phyloP scores from a whole-genome alignment of 2,113 vertebrate species.

The Chascanopsetta lugubris region DNA sequence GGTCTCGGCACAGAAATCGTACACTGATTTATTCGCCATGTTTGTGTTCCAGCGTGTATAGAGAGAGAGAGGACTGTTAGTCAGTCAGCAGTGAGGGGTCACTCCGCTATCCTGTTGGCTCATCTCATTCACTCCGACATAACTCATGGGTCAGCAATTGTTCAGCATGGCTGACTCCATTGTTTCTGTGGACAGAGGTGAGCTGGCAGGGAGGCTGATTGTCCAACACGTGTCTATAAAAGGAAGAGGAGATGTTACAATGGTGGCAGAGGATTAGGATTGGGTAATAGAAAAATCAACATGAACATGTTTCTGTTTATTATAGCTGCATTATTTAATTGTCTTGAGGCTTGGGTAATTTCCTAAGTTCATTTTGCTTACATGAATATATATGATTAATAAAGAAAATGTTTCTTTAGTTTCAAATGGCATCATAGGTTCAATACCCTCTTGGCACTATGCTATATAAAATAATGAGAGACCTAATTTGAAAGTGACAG shows the following conservation, averaged over 20 bases:
- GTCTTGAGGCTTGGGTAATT: no score
- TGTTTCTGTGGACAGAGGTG: conserved; percentile 71
- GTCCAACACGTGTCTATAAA: conserved; percentile 58
- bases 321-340: background rate
- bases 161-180: conserved; percentile 80
- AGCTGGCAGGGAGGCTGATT: conserved; percentile 58
- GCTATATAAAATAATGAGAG: no score
- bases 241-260: conserved; percentile 17
- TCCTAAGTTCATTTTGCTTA: no score
- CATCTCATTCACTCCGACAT: conserved; percentile 66
- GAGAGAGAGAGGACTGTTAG: conserved; percentile 28
- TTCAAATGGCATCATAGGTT: no score
- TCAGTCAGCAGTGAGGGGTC: conserved; percentile 59
- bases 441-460: no score
- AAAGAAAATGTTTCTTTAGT: no score
- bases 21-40: conserved; percentile 74
- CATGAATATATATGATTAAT: background rate
- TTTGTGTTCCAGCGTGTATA: conserved; percentile 39
- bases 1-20: conserved; percentile 79
- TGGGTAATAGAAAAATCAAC: conserved; percentile 1
- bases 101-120: conserved; percentile 41
- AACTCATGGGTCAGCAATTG: conserved; percentile 79
- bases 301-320: background rate
- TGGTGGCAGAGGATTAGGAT: conserved; percentile 5
- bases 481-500: no score